Base-by-base conservation (phyloP, 2,888 invertebrate genomes). In the Epirrita christyi region DNA sequence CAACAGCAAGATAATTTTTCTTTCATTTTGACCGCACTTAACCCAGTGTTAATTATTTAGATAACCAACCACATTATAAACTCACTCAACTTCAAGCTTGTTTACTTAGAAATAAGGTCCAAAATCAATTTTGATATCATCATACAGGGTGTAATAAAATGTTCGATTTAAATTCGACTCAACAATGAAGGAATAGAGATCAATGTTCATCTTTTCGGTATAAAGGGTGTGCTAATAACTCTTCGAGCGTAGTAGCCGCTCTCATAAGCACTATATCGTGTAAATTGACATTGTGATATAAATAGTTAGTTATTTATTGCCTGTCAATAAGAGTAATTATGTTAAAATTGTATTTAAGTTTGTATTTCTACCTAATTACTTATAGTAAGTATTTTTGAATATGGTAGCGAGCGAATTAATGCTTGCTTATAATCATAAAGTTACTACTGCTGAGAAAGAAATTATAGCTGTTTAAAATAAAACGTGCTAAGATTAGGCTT, bases 21-120 rank as follows among this genome's bases (percentile, higher is more conserved):
- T 48, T 43, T 21, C 14, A 15, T 13, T 27, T 52, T 70, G 64
- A 63, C 67, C 72, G 67, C 70, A n/a, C 61, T 56, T 72, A 67
- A 72, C 70, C 70, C 47, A 46, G n/a, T 42, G 53, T 64, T 70
- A 72, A 70, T 70, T 72, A 70, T 70, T 69, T 56, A 70, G 66
- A 61, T 61, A 53, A 57, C 63, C 57, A 49, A 51, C 52, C 48
- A 14, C 10, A n/a, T 47, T 9, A 34, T 8, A 14, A 44, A 46
- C 2, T 1, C 45, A 36, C 14, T 21, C 2, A 32, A 5, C 9
- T 36, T 21, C 4, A n/a, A 36, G 10, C 45, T n/a, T 34, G 15
- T 10, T 0, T 5, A 2, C 34, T 36, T 14, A 7, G 36, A 8
- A 21, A 36, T 46, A 36, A 9, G 11, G 36, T 46, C 21, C 3